Evolutionary conservation across 2,797 vertebrate genomes (phyloP).

Genomic region (Enteromius treurensis): DNA sequence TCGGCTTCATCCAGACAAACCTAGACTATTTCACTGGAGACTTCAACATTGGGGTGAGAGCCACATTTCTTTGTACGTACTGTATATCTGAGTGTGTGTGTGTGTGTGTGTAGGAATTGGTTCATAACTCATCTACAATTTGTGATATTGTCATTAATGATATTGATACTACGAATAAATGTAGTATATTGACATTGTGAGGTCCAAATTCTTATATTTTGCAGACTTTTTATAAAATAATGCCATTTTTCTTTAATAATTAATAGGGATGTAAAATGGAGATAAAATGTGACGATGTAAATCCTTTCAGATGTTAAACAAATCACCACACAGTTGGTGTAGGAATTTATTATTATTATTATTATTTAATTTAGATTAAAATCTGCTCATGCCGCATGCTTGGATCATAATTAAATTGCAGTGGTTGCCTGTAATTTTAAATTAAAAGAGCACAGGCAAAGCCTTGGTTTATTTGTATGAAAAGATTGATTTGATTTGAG

Average conservation of each 20-base stretch:
- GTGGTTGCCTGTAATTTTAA: background rate
- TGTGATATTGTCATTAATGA: background rate
- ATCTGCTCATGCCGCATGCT: background rate
- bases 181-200: background rate
- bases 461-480: background rate
- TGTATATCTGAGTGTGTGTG: background rate
- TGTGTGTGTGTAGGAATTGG: background rate
- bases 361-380: background rate
- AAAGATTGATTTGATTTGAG: background rate
- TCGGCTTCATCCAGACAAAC: slow-evolving; percentile 96
- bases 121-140: background rate
- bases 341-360: too few species aligned
- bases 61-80: background rate
- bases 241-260: background rate
- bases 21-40: slow-evolving; percentile 92
- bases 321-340: background rate
- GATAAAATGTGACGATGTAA: background rate
- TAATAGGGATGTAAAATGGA: background rate
- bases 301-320: background rate
- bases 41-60: slow-evolving; percentile 95
- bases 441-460: background rate
- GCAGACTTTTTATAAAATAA: background rate
- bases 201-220: background rate
- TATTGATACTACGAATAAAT: background rate
- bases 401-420: background rate